A percentile compares a stretch with the other conserved stretches of the same genome.
These are phyloP conservation scores for Callospermophilus lateralis DNA, from an alignment of 2,113 vertebrate species.

Conservation along the genomic window DNA sequence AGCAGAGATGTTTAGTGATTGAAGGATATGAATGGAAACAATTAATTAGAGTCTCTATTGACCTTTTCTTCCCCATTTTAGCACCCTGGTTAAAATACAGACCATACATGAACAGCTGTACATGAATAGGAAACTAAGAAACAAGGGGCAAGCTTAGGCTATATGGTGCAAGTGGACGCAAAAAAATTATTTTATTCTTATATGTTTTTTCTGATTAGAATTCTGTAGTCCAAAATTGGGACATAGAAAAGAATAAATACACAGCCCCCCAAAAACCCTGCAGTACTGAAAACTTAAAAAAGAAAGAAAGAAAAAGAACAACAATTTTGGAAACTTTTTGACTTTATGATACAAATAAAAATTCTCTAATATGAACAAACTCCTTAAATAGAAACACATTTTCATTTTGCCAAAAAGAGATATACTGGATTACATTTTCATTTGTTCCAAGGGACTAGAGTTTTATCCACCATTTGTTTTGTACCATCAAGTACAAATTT, in stretches of 20 bases:
- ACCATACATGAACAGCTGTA: not conserved
- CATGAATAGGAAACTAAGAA: slow-evolving; percentile 44
- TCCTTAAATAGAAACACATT: not conserved
- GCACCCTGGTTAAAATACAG: not conserved
- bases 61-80: not conserved
- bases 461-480: slow-evolving; percentile 3
- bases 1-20: not conserved
- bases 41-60: not conserved
- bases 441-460: not conserved
- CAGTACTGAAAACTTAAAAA: not conserved
- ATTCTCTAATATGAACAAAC: slow-evolving; percentile 18
- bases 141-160: not conserved
- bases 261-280: not conserved
- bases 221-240: slow-evolving; percentile 17
- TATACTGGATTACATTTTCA: not conserved
- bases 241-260: not conserved
- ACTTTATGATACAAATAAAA: slow-evolving; percentile 44
- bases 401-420: slow-evolving; percentile 10
- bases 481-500: not conserved
- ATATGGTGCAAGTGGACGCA: not conserved
- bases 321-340: not conserved
- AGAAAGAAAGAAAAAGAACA: too few relatives aligned
- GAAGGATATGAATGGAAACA: not conserved
- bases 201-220: slow-evolving; percentile 22
- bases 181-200: slow-evolving; percentile 37